These are phyloP conservation scores for Pithys albifrons DNA, from an alignment of 2,113 vertebrate genomes.

Conservation along the genomic window DNA sequence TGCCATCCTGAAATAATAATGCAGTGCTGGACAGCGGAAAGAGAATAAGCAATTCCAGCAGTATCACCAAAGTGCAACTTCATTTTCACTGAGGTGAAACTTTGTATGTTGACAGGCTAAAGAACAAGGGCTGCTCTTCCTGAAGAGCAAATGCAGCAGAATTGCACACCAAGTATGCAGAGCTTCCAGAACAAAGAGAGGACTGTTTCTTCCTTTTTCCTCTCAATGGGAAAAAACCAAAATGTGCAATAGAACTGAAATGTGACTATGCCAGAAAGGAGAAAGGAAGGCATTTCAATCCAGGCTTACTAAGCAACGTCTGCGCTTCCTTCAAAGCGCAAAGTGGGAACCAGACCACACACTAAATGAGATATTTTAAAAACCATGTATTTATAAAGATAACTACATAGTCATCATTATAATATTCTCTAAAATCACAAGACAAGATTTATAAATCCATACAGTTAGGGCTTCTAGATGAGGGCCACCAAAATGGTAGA, in stretches of 20 bases:
- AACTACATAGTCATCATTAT: neutral
- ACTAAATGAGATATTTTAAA: neutral
- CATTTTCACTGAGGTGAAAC: neutral
- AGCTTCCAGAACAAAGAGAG: neutral
- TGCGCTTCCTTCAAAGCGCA: neutral
- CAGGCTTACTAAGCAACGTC: neutral
- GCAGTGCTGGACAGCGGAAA: neutral
- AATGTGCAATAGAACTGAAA: neutral
- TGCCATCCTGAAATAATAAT: neutral
- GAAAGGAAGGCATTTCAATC: neutral
- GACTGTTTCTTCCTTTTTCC: neutral
- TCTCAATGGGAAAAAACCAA: neutral
- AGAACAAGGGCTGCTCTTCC: neutral
- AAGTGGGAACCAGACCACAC: neutral
- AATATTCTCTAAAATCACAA: neutral
- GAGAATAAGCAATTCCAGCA: fast-evolving
- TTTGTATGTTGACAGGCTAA: fast-evolving
- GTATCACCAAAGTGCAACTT: neutral
- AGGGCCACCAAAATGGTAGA: neutral
- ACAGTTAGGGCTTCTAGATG: neutral
- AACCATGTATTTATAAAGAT: neutral
- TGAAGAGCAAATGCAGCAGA: neutral
- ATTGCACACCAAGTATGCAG: neutral
- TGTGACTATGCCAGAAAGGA: neutral
- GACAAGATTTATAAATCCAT: neutral